Base-by-base conservation (phyloP, 2,888 invertebrate species). In the Eulithis prunata region DNA sequence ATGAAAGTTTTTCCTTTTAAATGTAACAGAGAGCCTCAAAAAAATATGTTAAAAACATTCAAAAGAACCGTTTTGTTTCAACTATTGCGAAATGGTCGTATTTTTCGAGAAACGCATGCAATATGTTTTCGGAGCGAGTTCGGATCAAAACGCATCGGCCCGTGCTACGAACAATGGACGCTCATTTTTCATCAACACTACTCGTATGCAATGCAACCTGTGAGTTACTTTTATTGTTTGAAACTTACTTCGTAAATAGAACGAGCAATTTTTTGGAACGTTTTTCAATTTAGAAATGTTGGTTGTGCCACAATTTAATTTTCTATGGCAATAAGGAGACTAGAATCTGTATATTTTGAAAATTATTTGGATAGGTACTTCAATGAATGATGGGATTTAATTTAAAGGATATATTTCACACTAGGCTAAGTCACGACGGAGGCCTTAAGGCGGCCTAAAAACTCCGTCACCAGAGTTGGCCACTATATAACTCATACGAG, bases 121-220 rank as follows among this genome's bases (percentile, higher is more conserved):
- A 63, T 65, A 67, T 64, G 58, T 66, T 69, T 62, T 57, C 59
- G 52, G 59, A 62, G 58, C 47, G 61, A 54, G 60, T 58, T n/a
- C 52, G 59, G 60, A 72, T 64, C 68, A 64, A 68, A 69, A 72
- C 58, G 63, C 70, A 65, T 51, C 66, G 57, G 57, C 28, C 59
- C 62, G 70, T 64, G 53, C 36, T 47, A 11, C 36, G 47, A 72
- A 76, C 75, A 75, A 75, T 70, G 57, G 70, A 13, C 12, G 58
- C 64, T 56, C 64, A 62, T 72, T 75, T 72, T 71, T 75, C 75
- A 73, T 73, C 71, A 72, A 64, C 69, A 66, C 57, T 21, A 47
- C 45, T 45, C 49, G 49, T 21, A 21, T 55, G 49, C 62, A 47
- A 21, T 55, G 49, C 62, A 47, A 14, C n/a, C 14, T 43, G 7